Evolutionary conservation across 1,140 invertebrate species (phyloP).

Genomic region (Frieseomelitta varia): DNA sequence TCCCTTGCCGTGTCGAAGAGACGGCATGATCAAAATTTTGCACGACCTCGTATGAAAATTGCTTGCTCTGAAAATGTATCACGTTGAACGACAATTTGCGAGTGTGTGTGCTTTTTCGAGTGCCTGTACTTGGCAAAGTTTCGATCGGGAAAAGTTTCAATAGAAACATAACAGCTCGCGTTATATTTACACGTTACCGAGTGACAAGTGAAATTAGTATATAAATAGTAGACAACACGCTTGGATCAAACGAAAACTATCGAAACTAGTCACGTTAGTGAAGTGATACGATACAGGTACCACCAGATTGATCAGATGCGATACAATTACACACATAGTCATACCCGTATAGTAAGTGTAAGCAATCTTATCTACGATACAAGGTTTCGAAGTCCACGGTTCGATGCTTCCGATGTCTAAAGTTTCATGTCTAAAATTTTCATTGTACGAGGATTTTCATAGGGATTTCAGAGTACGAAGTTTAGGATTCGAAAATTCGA

Average conservation of each 20-base stretch:
- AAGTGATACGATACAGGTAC: background rate
- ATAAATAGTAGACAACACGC: background rate
- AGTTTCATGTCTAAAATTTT: background rate
- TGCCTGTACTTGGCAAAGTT: too few species aligned
- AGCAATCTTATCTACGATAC: background rate
- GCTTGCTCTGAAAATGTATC: slow-evolving; percentile 23
- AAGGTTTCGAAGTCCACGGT: background rate
- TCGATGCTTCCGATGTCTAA: background rate
- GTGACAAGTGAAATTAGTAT: background rate
- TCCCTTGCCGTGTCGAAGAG: slow-evolving; percentile 12
- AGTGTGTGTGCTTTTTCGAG: background rate
- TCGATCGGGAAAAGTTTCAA: background rate
- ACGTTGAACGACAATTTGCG: slow-evolving; percentile 17
- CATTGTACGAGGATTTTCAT: background rate
- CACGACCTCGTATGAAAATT: slow-evolving; percentile 43
- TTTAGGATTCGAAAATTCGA: background rate
- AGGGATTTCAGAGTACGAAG: background rate
- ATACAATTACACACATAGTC: background rate
- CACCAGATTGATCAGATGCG: background rate
- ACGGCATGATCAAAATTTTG: slow-evolving; percentile 29
- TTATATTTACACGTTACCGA: background rate
- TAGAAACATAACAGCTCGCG: background rate
- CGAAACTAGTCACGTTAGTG: background rate
- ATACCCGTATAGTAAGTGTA: background rate
- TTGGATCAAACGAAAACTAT: background rate